Evolutionary conservation across 2,888 invertebrate genomes (phyloP), one percentile per base, ranked within the genome.

Genomic region (Phragmatobia fuliginosa): DNA sequence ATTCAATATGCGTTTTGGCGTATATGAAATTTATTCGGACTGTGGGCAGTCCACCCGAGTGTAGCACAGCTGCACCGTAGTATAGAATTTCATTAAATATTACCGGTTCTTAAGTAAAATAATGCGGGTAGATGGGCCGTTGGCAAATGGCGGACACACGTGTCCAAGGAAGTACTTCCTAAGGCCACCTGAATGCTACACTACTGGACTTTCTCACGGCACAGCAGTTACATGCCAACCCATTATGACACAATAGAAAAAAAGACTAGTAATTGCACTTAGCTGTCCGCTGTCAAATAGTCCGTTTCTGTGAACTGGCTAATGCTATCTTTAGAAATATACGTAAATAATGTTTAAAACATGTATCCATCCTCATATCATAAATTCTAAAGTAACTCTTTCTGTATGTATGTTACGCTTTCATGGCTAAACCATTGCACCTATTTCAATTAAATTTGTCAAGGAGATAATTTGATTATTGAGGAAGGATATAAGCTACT

Each of bases 11-110:
- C 86, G 85, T 89, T 89, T 87, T 85, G 86, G 84, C 83, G 82
- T 81, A 77, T 85, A 88, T 86, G 80, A 88, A 89, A 90, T 90
- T 88, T 88, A 91, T 92, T 91, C 86, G 84, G 81, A 81, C 86
- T 82, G 83, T 82, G 72, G 66, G 78, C 74, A 88, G 86, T 82
- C 85, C 88, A 90, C 80, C 88, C 84, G 86, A 88, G 90, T 88
- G 91, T 89, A 84, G 88, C 90, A 89, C 93, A 94, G 94, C 94
- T 94, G 94, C 92, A 88, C 77, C 87, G 86, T 86, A 89, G 88
- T 92, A 86, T 92, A 90, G 92, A 92, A 94, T 93, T 91, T 90
- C 92, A 93, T 93, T 93, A 93, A 91, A 79, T 89, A 88, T 88
- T 90, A 92, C 93, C 92, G 93, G 93, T 93, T 91, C 88, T 88